These are phyloP conservation scores for Varanus komodoensis DNA, from an alignment of 2,113 vertebrate species.

Conservation along the genomic window DNA sequence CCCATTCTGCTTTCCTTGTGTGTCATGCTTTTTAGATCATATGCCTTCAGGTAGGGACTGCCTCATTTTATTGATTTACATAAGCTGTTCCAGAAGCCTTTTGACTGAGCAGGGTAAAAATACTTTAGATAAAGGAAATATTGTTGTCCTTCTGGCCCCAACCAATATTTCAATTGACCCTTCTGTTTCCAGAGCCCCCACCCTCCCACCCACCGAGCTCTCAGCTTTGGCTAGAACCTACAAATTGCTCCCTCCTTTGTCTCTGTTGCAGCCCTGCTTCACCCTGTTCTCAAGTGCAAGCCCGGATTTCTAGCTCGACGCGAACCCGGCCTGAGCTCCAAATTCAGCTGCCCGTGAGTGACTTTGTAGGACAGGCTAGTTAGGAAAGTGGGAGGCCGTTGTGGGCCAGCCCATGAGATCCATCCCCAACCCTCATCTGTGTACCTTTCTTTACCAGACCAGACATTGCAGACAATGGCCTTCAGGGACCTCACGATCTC, in stretches of 20 bases:
- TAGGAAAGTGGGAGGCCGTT: neutral
- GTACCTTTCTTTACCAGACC: neutral
- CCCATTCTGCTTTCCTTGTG: neutral
- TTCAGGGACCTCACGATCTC: neutral
- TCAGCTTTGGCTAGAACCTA: neutral
- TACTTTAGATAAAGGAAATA: no score
- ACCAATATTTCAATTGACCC: neutral
- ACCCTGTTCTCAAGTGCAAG: conserved; percentile 14
- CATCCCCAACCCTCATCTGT: neutral
- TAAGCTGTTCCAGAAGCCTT: no score
- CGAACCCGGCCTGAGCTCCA: neutral
- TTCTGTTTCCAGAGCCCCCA: neutral
- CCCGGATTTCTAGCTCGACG: neutral
- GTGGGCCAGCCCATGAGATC: neutral
- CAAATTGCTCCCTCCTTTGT: neutral
- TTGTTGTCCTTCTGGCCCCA: neutral
- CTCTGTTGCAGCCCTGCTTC: neutral
- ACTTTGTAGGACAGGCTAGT: neutral
- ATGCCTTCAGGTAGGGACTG: no score
- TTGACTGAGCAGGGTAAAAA: no score
- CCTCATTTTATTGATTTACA: no score
- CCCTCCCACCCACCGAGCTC: neutral
- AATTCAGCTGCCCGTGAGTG: conserved; percentile 18
- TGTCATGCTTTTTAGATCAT: no score
- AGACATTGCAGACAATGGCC: neutral